phyloP scores from a whole-genome alignment of 2,888 invertebrate genomes.

The Nomada lathburiana region DNA sequence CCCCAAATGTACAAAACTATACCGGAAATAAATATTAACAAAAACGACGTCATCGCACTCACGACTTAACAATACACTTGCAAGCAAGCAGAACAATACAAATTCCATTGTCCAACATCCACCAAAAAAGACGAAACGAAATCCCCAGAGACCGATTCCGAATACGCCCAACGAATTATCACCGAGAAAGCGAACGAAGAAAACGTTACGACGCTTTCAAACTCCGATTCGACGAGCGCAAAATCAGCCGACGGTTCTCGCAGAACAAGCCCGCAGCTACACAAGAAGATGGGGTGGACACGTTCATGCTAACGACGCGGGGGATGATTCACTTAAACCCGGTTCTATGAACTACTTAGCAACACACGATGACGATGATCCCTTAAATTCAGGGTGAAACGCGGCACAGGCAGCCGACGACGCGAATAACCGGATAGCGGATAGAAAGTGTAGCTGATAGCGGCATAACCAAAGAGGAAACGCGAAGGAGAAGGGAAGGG shows the following conservation, averaged over 20 bases:
- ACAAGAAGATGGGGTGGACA: neutral
- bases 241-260: neutral
- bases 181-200: no score
- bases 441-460: constrained; percentile 56
- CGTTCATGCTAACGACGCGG: neutral
- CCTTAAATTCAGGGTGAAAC: constrained; percentile 65
- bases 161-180: no score
- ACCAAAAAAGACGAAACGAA: no score
- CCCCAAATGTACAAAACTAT: no score
- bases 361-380: constrained; percentile 63
- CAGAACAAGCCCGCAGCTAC: neutral
- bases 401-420: constrained; percentile 57
- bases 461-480: constrained; percentile 21
- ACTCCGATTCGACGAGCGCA: no score
- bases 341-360: constrained; percentile 61
- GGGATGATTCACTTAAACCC: constrained; percentile 61
- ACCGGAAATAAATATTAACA: no score
- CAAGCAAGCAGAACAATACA: no score
- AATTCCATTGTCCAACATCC: no score
- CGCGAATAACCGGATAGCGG: constrained; percentile 56
- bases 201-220: no score
- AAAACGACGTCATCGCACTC: no score
- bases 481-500: neutral
- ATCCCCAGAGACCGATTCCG: no score
- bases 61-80: no score